These are phyloP conservation scores for Drosophila ambigua DNA, from an alignment of 1,140 invertebrate species.

Conservation along the genomic window DNA sequence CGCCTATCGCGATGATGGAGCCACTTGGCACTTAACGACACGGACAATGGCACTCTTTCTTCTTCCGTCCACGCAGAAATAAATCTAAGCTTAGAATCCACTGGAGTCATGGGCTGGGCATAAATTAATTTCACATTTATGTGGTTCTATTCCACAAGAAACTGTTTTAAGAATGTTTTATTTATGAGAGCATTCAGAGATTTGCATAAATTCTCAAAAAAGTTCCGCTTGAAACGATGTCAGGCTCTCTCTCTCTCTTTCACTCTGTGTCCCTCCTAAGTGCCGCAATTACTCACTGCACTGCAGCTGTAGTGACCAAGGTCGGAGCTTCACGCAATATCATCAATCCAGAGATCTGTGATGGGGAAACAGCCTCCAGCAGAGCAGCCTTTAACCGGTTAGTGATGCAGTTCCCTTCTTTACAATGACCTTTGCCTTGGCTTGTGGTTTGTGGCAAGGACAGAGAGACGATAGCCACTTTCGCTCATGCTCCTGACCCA, in stretches of 20 bases:
- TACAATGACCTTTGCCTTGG: slow-evolving; percentile 49
- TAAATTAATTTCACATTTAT: slow-evolving; percentile 42
- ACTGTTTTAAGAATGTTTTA: slow-evolving; percentile 50
- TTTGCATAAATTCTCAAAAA: slow-evolving; percentile 47
- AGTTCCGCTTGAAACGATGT: slow-evolving; percentile 19
- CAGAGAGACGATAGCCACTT: slow-evolving; percentile 13
- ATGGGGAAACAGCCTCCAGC: slow-evolving; percentile 11
- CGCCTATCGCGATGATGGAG: slow-evolving; percentile 40
- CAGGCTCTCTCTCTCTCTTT: too few species aligned
- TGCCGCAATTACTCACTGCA: slow-evolving; percentile 19
- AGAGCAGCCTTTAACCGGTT: slow-evolving; percentile 31
- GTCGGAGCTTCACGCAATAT: slow-evolving; percentile 19
- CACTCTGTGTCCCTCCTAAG: neutral
- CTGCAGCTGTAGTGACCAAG: slow-evolving; percentile 5
- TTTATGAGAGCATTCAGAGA: slow-evolving; percentile 56
- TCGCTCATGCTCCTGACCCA: slow-evolving; percentile 26
- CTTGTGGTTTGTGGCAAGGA: slow-evolving; percentile 20
- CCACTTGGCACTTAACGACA: slow-evolving; percentile 46
- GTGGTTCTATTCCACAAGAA: slow-evolving; percentile 29
- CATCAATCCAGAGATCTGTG: slow-evolving; percentile 26
- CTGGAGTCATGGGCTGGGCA: slow-evolving; percentile 26
- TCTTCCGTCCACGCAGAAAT: slow-evolving; percentile 11
- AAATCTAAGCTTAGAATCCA: slow-evolving; percentile 28
- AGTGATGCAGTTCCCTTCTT: slow-evolving; percentile 2
- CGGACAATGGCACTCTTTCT: slow-evolving; percentile 61